phyloP scores from a whole-genome alignment of 2,797 vertebrate species.

The Bufotes viridis region DNA sequence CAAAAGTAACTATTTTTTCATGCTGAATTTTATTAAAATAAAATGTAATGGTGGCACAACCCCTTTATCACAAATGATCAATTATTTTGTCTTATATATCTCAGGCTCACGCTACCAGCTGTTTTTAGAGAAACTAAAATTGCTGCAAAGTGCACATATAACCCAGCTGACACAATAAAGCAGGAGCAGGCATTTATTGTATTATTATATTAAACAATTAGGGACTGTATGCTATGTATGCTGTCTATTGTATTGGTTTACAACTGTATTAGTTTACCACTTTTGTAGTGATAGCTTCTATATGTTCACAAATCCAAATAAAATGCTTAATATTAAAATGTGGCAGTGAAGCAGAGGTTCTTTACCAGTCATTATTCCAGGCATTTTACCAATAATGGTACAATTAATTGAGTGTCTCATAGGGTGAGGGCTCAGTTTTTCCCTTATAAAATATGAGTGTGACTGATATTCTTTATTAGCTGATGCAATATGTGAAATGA shows the following conservation, averaged over 20 bases:
- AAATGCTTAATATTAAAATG: constrained; percentile 15
- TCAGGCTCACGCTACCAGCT: not conserved
- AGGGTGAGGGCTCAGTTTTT: constrained; percentile 32
- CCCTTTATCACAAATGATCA: too few species aligned
- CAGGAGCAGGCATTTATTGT: not conserved
- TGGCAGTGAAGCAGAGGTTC: constrained; percentile 13
- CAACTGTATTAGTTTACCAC: not conserved
- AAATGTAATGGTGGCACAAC: too few species aligned
- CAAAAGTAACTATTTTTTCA: too few species aligned
- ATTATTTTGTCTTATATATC: not conserved
- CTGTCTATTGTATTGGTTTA: not conserved
- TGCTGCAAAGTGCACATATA: not conserved
- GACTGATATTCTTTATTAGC: constrained; percentile 31
- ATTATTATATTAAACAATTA: not conserved
- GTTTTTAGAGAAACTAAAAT: not conserved
- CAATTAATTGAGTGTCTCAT: constrained; percentile 31
- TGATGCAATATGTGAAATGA: constrained; percentile 25
- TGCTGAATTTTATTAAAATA: too few species aligned
- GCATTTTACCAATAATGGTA: constrained; percentile 40
- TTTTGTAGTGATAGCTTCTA: not conserved
- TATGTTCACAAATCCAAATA: not conserved
- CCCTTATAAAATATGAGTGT: constrained; percentile 45
- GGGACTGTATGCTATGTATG: too few species aligned
- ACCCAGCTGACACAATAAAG: not conserved
- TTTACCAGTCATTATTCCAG: constrained; percentile 48